Conservation (phyloP, 2,888 invertebrate genomes). For the Andricus curvator region DNA sequence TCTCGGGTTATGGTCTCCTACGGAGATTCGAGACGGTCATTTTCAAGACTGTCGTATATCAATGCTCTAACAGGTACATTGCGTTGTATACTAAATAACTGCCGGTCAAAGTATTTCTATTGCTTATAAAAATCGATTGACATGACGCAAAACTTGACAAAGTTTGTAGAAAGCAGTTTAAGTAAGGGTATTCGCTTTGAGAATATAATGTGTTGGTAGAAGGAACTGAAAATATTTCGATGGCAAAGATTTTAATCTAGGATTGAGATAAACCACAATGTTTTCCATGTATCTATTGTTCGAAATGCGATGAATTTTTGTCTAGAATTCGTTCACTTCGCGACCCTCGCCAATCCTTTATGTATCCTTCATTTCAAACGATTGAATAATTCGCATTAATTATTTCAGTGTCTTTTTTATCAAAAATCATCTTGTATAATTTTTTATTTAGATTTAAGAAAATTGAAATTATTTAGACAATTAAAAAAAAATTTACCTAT, state of each 20-base stretch:
- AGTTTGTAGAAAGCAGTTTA: background rate
- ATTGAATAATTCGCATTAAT: background rate
- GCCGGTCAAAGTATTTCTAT: constrained; percentile 9
- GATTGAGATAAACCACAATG: background rate
- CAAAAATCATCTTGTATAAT: background rate
- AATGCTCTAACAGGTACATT: background rate
- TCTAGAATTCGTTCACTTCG: background rate
- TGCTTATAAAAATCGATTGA: constrained; percentile 1
- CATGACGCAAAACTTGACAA: background rate
- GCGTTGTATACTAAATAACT: background rate
- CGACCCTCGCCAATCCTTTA: background rate
- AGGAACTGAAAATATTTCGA: background rate
- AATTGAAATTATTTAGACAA: background rate
- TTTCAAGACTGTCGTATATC: constrained; percentile 2
- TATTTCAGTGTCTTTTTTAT: background rate
- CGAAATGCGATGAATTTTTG: background rate
- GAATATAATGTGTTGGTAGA: constrained; percentile 1
- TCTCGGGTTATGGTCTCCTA: constrained; percentile 1
- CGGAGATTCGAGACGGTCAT: constrained; percentile 5
- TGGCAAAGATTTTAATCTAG: background rate
- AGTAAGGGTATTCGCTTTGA: constrained; percentile 5
- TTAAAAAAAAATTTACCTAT: background rate
- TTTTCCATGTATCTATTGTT: constrained; percentile 5
- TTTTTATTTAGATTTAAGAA: background rate
- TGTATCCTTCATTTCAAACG: background rate